phyloP scores from a whole-genome alignment of 92 coral and sea anemone species.

The Palythoa grandis region DNA sequence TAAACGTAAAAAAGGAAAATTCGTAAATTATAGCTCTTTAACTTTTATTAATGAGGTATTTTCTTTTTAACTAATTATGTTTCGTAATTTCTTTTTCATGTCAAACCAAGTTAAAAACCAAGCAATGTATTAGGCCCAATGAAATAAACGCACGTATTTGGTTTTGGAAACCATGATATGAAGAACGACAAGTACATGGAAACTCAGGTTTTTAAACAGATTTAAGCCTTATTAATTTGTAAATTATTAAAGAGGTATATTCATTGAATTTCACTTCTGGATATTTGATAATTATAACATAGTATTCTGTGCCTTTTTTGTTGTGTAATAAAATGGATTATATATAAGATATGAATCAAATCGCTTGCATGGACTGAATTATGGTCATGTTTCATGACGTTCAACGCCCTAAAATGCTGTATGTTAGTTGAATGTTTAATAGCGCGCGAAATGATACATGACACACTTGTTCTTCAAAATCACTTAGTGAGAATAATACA shows the following conservation, averaged over 20 bases:
- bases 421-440: not conserved
- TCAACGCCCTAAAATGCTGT: not conserved
- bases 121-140: conserved; percentile 13
- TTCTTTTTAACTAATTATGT: not conserved
- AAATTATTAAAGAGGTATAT: conserved; percentile 7
- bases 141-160: not conserved
- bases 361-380: not conserved
- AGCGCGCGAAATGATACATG: not conserved
- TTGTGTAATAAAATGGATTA: not conserved
- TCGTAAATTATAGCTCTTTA: not conserved
- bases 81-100: not conserved
- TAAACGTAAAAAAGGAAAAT: not conserved
- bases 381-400: not conserved
- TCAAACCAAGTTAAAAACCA: not conserved
- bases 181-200: not conserved
- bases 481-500: conserved; percentile 23
- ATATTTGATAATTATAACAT: not conserved
- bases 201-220: not conserved
- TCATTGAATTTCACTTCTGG: not conserved
- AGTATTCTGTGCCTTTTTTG: not conserved
- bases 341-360: not conserved
- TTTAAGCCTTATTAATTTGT: not conserved
- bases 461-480: not conserved
- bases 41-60: not conserved
- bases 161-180: not conserved